Conservation (phyloP, 2,888 invertebrate genomes). For the Phaedon cochleariae region DNA sequence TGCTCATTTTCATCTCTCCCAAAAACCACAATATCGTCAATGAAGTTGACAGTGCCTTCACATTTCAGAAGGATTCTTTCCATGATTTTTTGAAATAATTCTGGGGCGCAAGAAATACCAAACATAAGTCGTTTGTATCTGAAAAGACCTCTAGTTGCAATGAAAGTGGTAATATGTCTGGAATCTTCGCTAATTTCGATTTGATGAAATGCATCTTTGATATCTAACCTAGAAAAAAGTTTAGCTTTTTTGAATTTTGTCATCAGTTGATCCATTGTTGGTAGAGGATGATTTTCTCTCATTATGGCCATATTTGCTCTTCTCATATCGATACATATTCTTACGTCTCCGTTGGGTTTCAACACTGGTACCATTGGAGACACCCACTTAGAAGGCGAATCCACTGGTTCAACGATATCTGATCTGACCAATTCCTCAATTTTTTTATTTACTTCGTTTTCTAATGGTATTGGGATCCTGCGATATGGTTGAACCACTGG, state of each 20-base stretch:
- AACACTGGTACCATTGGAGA: conserved; percentile 52
- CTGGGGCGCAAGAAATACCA: conserved; percentile 23
- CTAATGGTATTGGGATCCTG: conserved; percentile 33
- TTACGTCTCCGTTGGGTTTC: conserved; percentile 40
- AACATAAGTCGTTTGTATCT: conserved; percentile 33
- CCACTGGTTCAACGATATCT: conserved; percentile 54
- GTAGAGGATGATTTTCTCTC: conserved; percentile 43
- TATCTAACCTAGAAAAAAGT: conserved; percentile 28
- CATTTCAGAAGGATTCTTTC: background rate
- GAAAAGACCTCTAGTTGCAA: conserved; percentile 25
- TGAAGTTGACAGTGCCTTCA: conserved; percentile 2
- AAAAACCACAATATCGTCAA: conserved; percentile 23
- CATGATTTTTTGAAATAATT: conserved; percentile 23
- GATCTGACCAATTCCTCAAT: conserved; percentile 34
- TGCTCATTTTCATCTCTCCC: conserved; percentile 10
- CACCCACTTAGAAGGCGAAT: conserved; percentile 51
- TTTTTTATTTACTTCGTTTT: conserved; percentile 34
- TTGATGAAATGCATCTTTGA: conserved; percentile 35
- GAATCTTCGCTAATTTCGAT: conserved; percentile 30
- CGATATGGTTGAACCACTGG: conserved; percentile 37
- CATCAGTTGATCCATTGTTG: conserved; percentile 42
- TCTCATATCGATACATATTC: conserved; percentile 54
- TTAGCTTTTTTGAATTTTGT: conserved; percentile 45
- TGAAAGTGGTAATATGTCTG: conserved; percentile 35
- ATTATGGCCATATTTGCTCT: conserved; percentile 51